Evolutionary conservation across 1,140 invertebrate species (phyloP).

Genomic region (Schlechtendalia chinensis): DNA sequence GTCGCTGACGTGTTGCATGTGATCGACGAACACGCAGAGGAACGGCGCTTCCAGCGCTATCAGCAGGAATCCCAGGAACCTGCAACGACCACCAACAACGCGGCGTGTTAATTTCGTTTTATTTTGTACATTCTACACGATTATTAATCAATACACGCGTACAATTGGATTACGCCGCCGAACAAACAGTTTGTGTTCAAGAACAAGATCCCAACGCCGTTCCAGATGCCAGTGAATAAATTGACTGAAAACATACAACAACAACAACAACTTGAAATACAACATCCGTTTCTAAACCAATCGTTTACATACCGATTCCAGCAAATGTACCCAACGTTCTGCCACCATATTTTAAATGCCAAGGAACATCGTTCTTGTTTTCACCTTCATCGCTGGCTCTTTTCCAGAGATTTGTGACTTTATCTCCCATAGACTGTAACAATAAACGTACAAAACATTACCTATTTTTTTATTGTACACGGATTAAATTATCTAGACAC

Average conservation of each 20-base stretch:
- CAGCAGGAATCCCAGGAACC: constrained; percentile 78
- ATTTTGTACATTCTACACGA: not conserved
- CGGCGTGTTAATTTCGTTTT: too few relatives aligned
- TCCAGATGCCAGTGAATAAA: constrained; percentile 80
- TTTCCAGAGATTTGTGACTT: constrained; percentile 72
- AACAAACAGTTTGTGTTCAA: constrained; percentile 69
- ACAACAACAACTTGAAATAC: too few relatives aligned
- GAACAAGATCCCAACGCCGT: constrained; percentile 70
- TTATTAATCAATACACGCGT: constrained; percentile 55
- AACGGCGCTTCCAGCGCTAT: constrained; percentile 88
- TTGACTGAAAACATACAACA: constrained; percentile 68
- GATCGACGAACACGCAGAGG: constrained; percentile 91
- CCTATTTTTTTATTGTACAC: not conserved
- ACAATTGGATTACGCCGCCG: constrained; percentile 85
- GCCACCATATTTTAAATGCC: constrained; percentile 84
- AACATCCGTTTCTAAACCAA: too few relatives aligned
- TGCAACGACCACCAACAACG: too few relatives aligned
- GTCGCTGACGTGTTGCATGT: constrained; percentile 79
- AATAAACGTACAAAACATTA: constrained; percentile 51
- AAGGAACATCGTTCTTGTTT: constrained; percentile 77
- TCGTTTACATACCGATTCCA: constrained; percentile 69
- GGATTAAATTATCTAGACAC: not conserved
- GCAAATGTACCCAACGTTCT: constrained; percentile 80
- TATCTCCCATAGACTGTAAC: constrained; percentile 73
- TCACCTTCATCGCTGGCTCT: constrained; percentile 71